Evolutionary conservation across 2,888 invertebrate genomes (phyloP).

Genomic region (Sinopyrophorus schimmeli): DNA sequence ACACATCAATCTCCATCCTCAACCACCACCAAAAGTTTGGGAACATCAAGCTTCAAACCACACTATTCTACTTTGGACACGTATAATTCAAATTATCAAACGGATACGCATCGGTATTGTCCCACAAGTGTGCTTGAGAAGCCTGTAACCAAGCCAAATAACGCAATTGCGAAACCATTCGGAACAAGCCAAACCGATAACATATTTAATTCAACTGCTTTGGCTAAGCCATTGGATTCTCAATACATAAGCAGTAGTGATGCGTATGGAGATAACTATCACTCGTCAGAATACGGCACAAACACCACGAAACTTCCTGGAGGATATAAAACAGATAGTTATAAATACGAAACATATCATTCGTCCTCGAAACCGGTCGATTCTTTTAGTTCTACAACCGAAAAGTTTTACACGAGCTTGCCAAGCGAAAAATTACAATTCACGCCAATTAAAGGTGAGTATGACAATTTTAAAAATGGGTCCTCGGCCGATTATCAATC

Average conservation of each 20-base stretch:
- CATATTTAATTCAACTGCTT: background rate
- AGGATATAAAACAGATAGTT: conserved; percentile 51
- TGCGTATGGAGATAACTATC: conserved; percentile 42
- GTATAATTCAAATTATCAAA: conserved; percentile 17
- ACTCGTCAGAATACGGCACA: conserved; percentile 48
- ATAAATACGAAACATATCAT: conserved; percentile 51
- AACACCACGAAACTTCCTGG: conserved; percentile 53
- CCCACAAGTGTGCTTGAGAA: no score
- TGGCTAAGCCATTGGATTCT: background rate
- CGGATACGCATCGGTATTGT: conserved; percentile 26
- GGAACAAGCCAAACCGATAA: conserved; percentile 7
- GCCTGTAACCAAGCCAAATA: no score
- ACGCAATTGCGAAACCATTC: conserved; percentile 36
- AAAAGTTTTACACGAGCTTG: conserved; percentile 50
- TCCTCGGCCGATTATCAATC: conserved; percentile 44
- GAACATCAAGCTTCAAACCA: conserved; percentile 27
- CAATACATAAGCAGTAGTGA: conserved; percentile 15
- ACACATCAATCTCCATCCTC: conserved; percentile 9
- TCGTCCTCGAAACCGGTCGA: conserved; percentile 45
- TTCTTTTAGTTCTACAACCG: conserved; percentile 45
- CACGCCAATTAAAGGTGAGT: conserved; percentile 40
- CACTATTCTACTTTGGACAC: conserved; percentile 22
- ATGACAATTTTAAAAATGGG: conserved; percentile 36
- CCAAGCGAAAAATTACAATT: conserved; percentile 37
- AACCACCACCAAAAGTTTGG: conserved; percentile 1